Conservation (phyloP, 2,888 invertebrate species). For the Ophion obscuratus region DNA sequence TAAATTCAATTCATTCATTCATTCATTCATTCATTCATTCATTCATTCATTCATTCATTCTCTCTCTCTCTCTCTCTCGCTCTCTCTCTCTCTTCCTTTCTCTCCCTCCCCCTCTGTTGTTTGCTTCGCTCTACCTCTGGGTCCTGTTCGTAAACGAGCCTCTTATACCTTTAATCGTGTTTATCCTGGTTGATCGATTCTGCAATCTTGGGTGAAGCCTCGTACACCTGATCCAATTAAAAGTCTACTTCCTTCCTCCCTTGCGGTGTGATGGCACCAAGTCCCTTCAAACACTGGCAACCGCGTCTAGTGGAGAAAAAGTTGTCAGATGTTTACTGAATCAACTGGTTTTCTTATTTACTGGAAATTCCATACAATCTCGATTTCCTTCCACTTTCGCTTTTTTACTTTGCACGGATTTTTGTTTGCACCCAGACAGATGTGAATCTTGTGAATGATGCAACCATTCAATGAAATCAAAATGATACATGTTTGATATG, state of each 20-base stretch:
- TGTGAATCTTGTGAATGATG: no score
- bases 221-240: slow-evolving; percentile 56
- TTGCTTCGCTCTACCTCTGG: no score
- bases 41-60: no score
- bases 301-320: neutral
- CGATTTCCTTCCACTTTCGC: neutral
- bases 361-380: no score
- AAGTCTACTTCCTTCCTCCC: slow-evolving; percentile 16
- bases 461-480: no score
- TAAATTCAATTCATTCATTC: no score
- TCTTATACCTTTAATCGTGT: slow-evolving; percentile 61
- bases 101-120: neutral
- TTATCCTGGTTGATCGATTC: slow-evolving; percentile 51
- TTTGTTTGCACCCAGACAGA: no score
- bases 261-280: neutral
- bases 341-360: no score
- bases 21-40: no score
- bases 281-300: slow-evolving; percentile 2
- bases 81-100: slow-evolving; percentile 2
- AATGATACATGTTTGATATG: no score
- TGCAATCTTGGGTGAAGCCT: slow-evolving; percentile 48
- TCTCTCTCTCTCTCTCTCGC: neutral
- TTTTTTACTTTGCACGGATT: neutral
- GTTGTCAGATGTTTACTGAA: no score
- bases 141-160: slow-evolving; percentile 27